Base-by-base conservation (phyloP, 2,888 invertebrate genomes). In the Mimachlamys varia region DNA sequence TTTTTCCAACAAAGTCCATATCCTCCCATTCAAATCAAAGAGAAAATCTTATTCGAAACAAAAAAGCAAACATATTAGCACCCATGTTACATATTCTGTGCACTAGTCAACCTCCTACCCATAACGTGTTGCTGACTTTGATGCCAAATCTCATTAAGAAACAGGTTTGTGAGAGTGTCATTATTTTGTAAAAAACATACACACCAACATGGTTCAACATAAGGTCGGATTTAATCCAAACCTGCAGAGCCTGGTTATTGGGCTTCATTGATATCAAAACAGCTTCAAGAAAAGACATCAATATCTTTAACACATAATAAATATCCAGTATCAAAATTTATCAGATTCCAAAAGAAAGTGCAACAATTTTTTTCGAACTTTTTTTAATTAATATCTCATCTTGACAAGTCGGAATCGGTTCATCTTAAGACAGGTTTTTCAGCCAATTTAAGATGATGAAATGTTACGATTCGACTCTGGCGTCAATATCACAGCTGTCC, bases 401-500 rank as follows among this genome's bases (percentile, higher is more conserved):
- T 76, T 33, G 12, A 33, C 33, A 76, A 33, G 22, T 10, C 62
- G 17, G 7, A 13, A 2, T 27, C 76, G 33, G 22, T 76, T 33
- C 27, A 62, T 62, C 22, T 62, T 62, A 5, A 62, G 62, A 22
- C 17, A 33, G 10, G 19, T 58, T 58, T 76, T 76, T 76, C 13
- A 10, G 4, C 27, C 76, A 76, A 76, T 76, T 58, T 58, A 17
- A 58, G 76, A 27, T 27, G 76, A 76, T 15, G 76, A 76, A 33
- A 10, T 22, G 12, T 76, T 5, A 76, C 15, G 22, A 76, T 62
- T 19, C 10, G 76, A 22, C 2, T 22, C 27, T 17, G 17, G 76
- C 76, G 76, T 76, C 76, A 76, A 33, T 76, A 33, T 76, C 76
- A 76, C 76, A 76, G 76, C 76, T 76, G 76, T 76, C 76, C 33